Evolutionary conservation across 2,888 invertebrate species (phyloP), one percentile per base, ranked within the genome.

Genomic region (Pomacea canaliculata): DNA sequence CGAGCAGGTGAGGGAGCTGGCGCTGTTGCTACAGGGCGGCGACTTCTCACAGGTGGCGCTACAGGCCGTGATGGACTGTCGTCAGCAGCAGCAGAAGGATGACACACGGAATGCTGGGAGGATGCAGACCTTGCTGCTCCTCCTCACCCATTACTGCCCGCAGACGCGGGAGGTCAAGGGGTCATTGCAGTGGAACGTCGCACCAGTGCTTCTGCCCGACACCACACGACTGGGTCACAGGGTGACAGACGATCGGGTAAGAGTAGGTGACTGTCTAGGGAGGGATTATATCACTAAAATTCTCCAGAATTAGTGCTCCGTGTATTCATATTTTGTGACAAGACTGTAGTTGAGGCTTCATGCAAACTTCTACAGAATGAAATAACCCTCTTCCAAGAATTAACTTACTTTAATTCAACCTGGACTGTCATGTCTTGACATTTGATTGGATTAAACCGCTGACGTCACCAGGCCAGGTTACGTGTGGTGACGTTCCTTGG

Each of bases 401-500:
- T 37, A 37, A 37, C 37, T 1, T 37, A 37, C 37, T 37, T 37
- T 5, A 37, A 37, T 1, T 1, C 37, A 37, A 23, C 23, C 23
- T 23, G 0, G 5, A 3, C 37, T 37, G 37, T 5, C 3, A 37
- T 5, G 51, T 56, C 7, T 56, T 51, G 8, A 51, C 23, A 0
- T 5, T 37, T 37, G 37, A 37, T 37, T 37, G 37, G 37, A 37
- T 37, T 37, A 37, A 37, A 37, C 1, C 37, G 37, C 37, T 56
- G 16, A 56, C 51, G 69, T n/a, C 13, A 46, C 12, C 71, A 73
- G 18, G 79, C 75, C 8, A 71, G 79, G 27, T 69, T 81, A 56
- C 73, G 77, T 56, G 79, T 79, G 73, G 77, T 78, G 66, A 79
- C 75, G 13, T 76, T 81, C 12, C 77, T 81, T 71, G 78, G 76